These are phyloP conservation scores for Gallinago solitaria DNA, from an alignment of 2,797 vertebrate species.

Conservation along the genomic window DNA sequence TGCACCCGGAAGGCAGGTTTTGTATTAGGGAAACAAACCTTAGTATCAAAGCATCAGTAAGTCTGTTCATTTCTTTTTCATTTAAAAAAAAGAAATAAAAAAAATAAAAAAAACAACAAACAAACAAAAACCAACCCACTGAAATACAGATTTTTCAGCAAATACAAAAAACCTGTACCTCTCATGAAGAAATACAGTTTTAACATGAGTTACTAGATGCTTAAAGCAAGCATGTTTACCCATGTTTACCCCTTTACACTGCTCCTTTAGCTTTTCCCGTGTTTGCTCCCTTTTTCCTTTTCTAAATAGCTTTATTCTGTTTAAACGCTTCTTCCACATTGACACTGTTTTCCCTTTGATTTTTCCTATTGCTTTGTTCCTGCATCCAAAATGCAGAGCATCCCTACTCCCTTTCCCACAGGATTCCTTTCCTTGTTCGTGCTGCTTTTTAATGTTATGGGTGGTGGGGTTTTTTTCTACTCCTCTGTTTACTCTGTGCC, in stretches of 20 bases:
- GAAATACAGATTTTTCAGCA: background rate
- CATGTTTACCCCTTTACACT: background rate
- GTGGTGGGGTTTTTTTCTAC: background rate
- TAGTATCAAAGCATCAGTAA: background rate
- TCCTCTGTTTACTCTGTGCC: background rate
- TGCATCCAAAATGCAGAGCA: background rate
- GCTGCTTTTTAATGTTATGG: background rate
- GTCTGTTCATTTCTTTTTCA: background rate
- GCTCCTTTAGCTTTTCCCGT: background rate
- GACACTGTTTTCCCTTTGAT: background rate
- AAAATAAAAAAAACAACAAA: too few species aligned
- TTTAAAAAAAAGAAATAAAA: background rate
- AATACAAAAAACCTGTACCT: background rate
- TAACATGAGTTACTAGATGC: background rate
- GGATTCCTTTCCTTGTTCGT: background rate
- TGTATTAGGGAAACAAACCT: background rate
- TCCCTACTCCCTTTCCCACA: background rate
- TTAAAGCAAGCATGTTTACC: background rate
- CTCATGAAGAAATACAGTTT: background rate
- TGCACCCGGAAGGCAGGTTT: background rate
- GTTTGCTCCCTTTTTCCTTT: background rate
- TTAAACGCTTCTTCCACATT: background rate
- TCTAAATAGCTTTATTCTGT: background rate
- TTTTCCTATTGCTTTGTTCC: background rate
- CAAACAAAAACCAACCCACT: background rate